Evolutionary conservation across 2,113 vertebrate genomes (phyloP).

Genomic region (Chlorocebus sabaeus): DNA sequence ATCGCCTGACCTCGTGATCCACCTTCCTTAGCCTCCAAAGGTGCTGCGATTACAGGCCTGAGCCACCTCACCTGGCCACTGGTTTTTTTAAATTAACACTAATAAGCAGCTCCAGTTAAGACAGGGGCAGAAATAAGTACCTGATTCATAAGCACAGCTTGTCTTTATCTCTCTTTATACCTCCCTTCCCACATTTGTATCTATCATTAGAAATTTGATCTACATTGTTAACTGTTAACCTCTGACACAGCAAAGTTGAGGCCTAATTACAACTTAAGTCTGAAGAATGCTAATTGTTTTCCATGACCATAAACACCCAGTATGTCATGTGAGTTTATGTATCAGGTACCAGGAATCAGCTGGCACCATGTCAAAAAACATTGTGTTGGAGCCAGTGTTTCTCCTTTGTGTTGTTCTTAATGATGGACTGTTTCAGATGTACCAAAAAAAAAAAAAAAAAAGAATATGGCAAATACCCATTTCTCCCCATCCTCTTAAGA

Average conservation of each 20-base stretch:
- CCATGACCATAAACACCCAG: not conserved
- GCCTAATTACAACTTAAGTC: not conserved
- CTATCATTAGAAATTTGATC: not conserved
- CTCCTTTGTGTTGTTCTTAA: not conserved
- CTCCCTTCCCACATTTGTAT: not conserved
- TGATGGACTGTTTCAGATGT: not conserved
- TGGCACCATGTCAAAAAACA: not conserved
- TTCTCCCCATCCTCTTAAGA: not conserved
- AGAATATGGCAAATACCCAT: not conserved
- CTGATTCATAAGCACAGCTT: not conserved
- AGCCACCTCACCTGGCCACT: no score
- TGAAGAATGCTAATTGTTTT: not conserved
- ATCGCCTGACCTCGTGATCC: no score
- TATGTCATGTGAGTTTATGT: not conserved
- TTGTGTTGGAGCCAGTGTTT: not conserved
- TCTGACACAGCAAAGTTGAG: not conserved
- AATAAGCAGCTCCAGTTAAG: not conserved
- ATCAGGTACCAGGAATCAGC: not conserved
- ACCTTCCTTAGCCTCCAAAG: no score
- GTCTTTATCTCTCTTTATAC: not conserved
- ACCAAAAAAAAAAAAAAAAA: not conserved
- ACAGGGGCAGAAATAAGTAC: not conserved
- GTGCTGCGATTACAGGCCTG: no score
- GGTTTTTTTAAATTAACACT: not conserved
- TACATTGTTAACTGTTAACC: not conserved